Conservation (phyloP, 2,888 invertebrate genomes). For the Ornithoptera alexandrae region DNA sequence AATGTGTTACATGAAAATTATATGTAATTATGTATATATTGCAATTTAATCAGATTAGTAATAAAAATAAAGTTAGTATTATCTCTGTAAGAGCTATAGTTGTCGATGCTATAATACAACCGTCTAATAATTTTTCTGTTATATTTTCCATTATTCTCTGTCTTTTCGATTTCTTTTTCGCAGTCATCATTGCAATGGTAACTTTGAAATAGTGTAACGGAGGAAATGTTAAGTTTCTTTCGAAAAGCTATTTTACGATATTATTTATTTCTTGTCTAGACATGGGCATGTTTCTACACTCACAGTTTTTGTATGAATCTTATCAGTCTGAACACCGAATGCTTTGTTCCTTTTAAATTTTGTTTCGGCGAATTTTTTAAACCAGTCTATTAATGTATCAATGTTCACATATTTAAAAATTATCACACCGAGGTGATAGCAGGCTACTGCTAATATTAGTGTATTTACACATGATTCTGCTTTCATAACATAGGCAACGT, state of each 20-base stretch:
- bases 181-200: slow-evolving; percentile 42
- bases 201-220: slow-evolving; percentile 17
- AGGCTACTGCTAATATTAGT: slow-evolving; percentile 45
- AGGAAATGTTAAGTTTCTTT: neutral
- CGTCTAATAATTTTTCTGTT: slow-evolving; percentile 51
- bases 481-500: slow-evolving; percentile 52
- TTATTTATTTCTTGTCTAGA: slow-evolving; percentile 26
- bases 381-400: slow-evolving; percentile 21
- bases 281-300: slow-evolving; percentile 38
- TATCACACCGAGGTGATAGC: slow-evolving; percentile 51
- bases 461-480: slow-evolving; percentile 45
- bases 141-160: slow-evolving; percentile 46
- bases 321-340: slow-evolving; percentile 19
- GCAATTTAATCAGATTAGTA: slow-evolving; percentile 43
- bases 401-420: slow-evolving; percentile 44
- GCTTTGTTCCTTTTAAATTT: slow-evolving; percentile 24
- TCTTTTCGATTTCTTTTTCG: slow-evolving; percentile 48
- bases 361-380: neutral
- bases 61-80: slow-evolving; percentile 49
- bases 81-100: slow-evolving; percentile 61
- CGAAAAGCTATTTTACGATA: neutral
- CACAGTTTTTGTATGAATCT: slow-evolving; percentile 14
- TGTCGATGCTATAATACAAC: slow-evolving; percentile 53
- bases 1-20: too few relatives aligned
- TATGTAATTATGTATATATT: too few relatives aligned